These are phyloP conservation scores for Cladorhizidae sp. DNA, from an alignment of 37 sponge, comb jelly and placozoan species.

Conservation along the genomic window DNA sequence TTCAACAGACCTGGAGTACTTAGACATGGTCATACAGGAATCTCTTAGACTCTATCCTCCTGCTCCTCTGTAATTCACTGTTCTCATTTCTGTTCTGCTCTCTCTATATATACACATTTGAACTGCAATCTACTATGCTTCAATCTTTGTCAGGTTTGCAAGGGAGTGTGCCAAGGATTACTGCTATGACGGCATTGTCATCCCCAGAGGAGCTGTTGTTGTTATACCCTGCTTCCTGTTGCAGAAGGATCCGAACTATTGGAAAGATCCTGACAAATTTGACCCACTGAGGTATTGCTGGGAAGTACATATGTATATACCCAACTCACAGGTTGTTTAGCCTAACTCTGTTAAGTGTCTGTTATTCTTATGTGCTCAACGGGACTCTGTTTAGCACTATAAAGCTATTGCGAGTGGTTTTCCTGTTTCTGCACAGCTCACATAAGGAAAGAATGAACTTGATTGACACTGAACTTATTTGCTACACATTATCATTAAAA, in stretches of 20 bases:
- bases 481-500: no score
- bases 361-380: no score
- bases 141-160: background rate
- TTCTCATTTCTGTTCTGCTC: no score
- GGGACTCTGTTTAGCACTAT: no score
- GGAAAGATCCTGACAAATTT: slow-evolving; percentile 1
- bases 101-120: no score
- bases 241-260: background rate
- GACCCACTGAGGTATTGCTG: background rate
- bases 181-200: background rate
- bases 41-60: slow-evolving; percentile 76
- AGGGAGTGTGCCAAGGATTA: background rate
- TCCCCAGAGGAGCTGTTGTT: slow-evolving; percentile 20
- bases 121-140: no score
- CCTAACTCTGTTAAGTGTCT: background rate
- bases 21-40: slow-evolving; percentile 75
- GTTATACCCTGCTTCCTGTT: background rate
- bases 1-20: slow-evolving; percentile 60
- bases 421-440: no score
- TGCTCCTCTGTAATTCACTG: slow-evolving; percentile 40
- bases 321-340: background rate
- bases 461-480: no score
- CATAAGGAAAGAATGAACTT: no score
- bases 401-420: no score
- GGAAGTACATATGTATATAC: no score